Evolutionary conservation across 1,140 invertebrate species (phyloP).

Genomic region (Ceratina calcarata): DNA sequence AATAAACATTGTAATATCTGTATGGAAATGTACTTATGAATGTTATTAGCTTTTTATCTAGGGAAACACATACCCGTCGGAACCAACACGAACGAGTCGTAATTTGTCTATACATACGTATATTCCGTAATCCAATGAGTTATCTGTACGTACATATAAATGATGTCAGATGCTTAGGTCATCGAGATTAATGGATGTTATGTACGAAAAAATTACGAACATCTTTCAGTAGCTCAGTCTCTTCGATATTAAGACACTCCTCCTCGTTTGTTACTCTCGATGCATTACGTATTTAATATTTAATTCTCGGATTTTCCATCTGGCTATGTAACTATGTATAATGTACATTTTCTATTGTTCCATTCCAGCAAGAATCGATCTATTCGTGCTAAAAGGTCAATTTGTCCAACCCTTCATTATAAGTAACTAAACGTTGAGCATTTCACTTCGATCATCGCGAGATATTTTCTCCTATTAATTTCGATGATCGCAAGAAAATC

Average conservation of each 20-base stretch:
- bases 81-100: no score
- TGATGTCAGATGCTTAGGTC: background rate
- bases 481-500: background rate
- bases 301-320: conserved; percentile 2
- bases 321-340: conserved; percentile 5
- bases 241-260: background rate
- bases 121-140: no score
- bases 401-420: background rate
- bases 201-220: background rate
- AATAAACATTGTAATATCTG: no score
- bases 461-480: background rate
- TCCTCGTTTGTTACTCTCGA: background rate
- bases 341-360: conserved; percentile 1
- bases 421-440: conserved; percentile 1
- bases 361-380: background rate
- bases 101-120: no score
- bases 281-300: background rate
- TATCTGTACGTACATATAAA: background rate
- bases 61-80: no score
- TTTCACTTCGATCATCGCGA: background rate
- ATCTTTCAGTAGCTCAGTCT: background rate
- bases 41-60: no score
- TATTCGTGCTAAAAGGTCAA: background rate
- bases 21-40: no score
- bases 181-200: conserved; percentile 14